Percentiles rank a stretch among this genome's conserved stretches.
Conservation (phyloP, 2,797 vertebrate species). For the Anabacerthia variegaticeps region DNA sequence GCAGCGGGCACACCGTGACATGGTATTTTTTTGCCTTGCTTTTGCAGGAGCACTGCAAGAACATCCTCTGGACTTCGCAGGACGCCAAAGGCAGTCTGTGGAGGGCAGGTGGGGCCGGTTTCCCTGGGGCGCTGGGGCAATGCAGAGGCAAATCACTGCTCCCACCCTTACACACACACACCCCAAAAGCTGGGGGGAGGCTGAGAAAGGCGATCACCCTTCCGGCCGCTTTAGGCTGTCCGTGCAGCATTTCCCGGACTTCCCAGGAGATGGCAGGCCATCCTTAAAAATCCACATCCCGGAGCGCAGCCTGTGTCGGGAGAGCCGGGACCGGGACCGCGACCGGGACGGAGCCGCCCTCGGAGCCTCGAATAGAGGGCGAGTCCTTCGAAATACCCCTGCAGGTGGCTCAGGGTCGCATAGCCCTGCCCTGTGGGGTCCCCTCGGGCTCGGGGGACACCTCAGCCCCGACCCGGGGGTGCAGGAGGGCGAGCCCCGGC, state of each 20-base stretch:
- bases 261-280: constrained; percentile 43
- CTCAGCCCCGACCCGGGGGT: not conserved
- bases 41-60: fast-evolving
- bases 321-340: too few species aligned
- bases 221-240: fast-evolving
- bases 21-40: fast-evolving
- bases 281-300: not conserved
- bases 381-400: not conserved
- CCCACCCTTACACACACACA: too few species aligned
- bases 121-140: not conserved
- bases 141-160: not conserved
- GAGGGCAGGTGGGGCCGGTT: not conserved
- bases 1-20: fast-evolving
- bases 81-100: not conserved
- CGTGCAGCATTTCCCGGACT: not conserved
- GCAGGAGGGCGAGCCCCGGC: not conserved
- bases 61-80: not conserved
- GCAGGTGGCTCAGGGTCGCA: fast-evolving
- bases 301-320: not conserved
- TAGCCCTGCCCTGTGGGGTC: not conserved
- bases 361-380: fast-evolving
- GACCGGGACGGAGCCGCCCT: too few species aligned
- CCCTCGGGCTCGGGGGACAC: not conserved
- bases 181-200: not conserved
- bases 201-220: fast-evolving